Evolutionary conservation across 2,888 invertebrate genomes (phyloP).

Genomic region (Tromatobia lineatoria): DNA sequence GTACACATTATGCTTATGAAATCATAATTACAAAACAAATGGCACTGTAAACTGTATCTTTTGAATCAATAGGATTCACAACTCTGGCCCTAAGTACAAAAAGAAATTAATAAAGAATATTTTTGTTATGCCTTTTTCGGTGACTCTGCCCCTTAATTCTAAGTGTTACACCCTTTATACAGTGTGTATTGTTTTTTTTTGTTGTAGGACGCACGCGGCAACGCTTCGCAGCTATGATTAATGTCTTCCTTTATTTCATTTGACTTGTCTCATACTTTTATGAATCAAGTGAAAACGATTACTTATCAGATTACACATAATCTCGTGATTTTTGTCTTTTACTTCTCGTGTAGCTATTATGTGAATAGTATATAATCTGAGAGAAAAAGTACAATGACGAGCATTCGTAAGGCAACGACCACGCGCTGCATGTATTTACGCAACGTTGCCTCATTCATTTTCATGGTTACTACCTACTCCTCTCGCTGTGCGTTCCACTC

Average conservation of each 20-base stretch:
- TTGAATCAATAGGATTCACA: no score
- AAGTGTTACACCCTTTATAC: background rate
- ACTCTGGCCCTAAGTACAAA: no score
- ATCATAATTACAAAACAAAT: no score
- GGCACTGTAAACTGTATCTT: no score
- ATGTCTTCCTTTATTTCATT: background rate
- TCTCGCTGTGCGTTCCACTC: constrained; percentile 18
- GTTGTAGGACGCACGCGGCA: background rate
- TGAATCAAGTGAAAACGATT: constrained; percentile 53
- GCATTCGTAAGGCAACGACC: constrained; percentile 12
- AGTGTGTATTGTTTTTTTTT: background rate
- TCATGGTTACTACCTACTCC: constrained; percentile 50
- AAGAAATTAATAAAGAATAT: no score
- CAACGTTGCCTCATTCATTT: constrained; percentile 58
- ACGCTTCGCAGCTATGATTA: background rate
- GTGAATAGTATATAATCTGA: constrained; percentile 48
- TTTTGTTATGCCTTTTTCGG: no score
- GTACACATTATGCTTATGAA: no score
- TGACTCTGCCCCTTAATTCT: background rate
- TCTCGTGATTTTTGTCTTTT: background rate
- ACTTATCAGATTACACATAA: constrained; percentile 49
- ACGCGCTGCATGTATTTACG: constrained; percentile 40
- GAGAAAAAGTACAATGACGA: constrained; percentile 48
- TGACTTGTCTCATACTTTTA: constrained; percentile 22
- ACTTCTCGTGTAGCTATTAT: constrained; percentile 17